These are phyloP conservation scores for Seira musarum DNA, from an alignment of 2,888 invertebrate genomes.

Conservation along the genomic window DNA sequence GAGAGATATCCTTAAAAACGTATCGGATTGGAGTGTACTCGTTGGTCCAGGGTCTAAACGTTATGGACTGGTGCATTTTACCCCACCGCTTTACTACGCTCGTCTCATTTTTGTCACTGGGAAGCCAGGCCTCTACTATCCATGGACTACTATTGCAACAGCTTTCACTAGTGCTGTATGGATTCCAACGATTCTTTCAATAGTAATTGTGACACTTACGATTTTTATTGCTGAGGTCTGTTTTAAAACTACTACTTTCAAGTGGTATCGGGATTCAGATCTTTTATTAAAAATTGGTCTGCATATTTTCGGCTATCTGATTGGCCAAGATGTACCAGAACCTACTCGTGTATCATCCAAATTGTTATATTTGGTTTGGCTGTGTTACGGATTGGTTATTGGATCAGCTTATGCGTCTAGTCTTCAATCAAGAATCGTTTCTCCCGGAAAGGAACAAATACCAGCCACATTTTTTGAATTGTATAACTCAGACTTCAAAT, in stretches of 20 bases:
- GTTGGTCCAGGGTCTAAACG: conserved; percentile 31
- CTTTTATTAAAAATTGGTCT: neutral
- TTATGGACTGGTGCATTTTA: neutral
- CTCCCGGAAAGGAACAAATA: conserved; percentile 15
- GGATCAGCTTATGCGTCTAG: conserved; percentile 20
- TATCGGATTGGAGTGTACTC: conserved; percentile 22
- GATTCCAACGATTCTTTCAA: neutral
- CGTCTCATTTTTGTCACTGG: conserved; percentile 14
- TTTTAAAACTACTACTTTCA: neutral
- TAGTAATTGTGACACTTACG: no score
- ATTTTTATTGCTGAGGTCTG: no score
- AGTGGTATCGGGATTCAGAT: neutral
- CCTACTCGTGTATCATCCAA: conserved; percentile 29
- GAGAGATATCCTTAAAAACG: conserved; percentile 21
- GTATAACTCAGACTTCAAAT: conserved; percentile 21
- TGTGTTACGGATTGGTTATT: conserved; percentile 24
- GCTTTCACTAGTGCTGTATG: conserved; percentile 9
- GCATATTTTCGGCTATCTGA: neutral
- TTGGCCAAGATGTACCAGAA: conserved; percentile 19
- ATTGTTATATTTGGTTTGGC: neutral
- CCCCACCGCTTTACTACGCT: conserved; percentile 7
- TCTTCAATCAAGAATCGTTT: conserved; percentile 32
- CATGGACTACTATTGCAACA: conserved; percentile 28
- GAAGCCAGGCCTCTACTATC: conserved; percentile 27
- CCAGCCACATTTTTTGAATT: conserved; percentile 32